Evolutionary conservation across 2,888 invertebrate species (phyloP).

Genomic region (Lasioglossum morio): DNA sequence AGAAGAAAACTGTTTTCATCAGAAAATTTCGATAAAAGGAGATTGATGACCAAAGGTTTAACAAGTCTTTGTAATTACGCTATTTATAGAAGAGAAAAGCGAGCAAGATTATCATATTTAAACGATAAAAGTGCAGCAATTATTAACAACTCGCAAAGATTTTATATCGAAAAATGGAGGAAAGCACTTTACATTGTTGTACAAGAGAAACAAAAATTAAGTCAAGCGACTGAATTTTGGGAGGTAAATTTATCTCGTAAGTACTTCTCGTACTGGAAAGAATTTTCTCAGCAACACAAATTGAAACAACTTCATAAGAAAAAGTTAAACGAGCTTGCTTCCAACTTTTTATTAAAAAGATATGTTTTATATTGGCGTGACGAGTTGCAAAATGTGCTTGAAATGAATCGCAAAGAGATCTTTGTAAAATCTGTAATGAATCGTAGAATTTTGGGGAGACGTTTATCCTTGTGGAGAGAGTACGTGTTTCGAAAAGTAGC

Average conservation of each 20-base stretch:
- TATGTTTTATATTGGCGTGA: constrained; percentile 62
- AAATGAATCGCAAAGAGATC: constrained; percentile 48
- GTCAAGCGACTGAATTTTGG: constrained; percentile 58
- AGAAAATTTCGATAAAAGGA: constrained; percentile 55
- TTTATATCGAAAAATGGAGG: constrained; percentile 67
- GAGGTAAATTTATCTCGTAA: constrained; percentile 36
- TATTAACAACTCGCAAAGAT: constrained; percentile 32
- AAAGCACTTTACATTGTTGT: constrained; percentile 44
- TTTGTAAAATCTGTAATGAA: constrained; percentile 26
- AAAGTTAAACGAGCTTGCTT: constrained; percentile 54
- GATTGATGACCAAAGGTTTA: constrained; percentile 41
- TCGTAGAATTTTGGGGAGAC: constrained; percentile 55
- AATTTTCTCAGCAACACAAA: constrained; percentile 57
- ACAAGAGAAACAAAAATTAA: constrained; percentile 61
- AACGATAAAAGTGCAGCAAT: constrained; percentile 39
- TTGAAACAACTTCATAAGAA: constrained; percentile 49
- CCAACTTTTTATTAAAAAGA: constrained; percentile 52
- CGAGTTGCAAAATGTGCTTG: constrained; percentile 47
- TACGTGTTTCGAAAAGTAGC: constrained; percentile 46
- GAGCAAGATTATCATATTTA: constrained; percentile 49
- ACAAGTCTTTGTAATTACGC: constrained; percentile 53
- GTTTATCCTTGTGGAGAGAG: constrained; percentile 62
- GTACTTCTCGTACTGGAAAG: constrained; percentile 65
- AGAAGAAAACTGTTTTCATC: constrained; percentile 56
- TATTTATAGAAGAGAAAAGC: constrained; percentile 62